Evolutionary conservation across 2,113 vertebrate species (phyloP).

Genomic region (Cricetomys ansorgei): DNA sequence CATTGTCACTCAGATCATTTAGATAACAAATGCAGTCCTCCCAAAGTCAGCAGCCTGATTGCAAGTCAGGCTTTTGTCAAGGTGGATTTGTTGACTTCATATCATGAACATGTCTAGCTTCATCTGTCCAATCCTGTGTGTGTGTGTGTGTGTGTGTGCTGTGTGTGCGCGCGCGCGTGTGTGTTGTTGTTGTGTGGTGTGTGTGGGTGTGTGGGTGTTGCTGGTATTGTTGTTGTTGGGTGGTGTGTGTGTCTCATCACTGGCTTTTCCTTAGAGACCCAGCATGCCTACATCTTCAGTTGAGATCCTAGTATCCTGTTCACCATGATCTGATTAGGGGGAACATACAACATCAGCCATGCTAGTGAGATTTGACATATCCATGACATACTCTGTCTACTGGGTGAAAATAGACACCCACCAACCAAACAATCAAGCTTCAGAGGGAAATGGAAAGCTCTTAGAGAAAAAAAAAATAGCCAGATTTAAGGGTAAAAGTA

Average conservation of each 20-base stretch:
- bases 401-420: not conserved
- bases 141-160: too few species aligned
- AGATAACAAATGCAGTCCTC: not conserved
- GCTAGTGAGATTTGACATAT: not conserved
- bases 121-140: not conserved
- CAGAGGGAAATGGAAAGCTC: too few species aligned
- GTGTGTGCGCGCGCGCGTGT: not conserved
- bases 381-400: not conserved
- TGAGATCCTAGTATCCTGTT: not conserved
- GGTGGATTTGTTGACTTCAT: not conserved
- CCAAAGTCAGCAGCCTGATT: not conserved
- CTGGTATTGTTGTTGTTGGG: too few species aligned
- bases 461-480: not conserved
- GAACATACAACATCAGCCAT: not conserved
- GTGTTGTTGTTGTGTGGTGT: too few species aligned
- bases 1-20: not conserved
- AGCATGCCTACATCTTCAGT: not conserved
- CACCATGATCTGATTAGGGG: not conserved
- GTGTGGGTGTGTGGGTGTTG: rapidly evolving
- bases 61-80: not conserved
- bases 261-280: not conserved
- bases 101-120: not conserved
- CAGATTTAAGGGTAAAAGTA: not conserved
- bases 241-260: too few species aligned
- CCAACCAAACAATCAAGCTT: not conserved